Evolutionary conservation across 1,140 invertebrate genomes (phyloP).

Genomic region (Drosophila biarmipes): DNA sequence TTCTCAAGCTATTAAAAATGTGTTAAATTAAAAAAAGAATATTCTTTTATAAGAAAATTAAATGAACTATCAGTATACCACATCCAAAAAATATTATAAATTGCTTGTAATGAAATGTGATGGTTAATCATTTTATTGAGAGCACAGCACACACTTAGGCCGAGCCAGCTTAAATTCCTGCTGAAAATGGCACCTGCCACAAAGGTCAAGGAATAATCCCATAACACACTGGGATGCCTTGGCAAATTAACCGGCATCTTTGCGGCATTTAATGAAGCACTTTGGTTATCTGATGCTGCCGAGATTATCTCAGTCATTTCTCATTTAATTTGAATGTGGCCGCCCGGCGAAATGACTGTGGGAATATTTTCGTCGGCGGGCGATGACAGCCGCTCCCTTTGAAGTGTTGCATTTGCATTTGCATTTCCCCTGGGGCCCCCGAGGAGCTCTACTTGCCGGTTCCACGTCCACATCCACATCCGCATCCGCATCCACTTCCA

Average conservation of each 20-base stretch:
- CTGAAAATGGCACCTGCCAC: not conserved
- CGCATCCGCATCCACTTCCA: not conserved
- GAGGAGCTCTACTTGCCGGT: not conserved
- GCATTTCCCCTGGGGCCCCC: not conserved
- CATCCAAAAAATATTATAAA: too few relatives aligned
- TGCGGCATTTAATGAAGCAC: not conserved
- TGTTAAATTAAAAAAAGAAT: too few relatives aligned
- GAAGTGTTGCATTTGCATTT: constrained; percentile 7
- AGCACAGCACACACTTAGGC: too few relatives aligned
- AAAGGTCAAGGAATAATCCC: not conserved
- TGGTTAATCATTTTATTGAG: too few relatives aligned
- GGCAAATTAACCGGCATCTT: not conserved
- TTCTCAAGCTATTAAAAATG: too few relatives aligned
- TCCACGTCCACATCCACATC: not conserved
- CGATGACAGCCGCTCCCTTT: constrained; percentile 6
- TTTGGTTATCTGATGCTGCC: constrained; percentile 5
- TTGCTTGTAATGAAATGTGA: too few relatives aligned
- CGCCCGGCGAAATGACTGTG: constrained; percentile 1
- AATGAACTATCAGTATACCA: too few relatives aligned
- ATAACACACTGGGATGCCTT: not conserved
- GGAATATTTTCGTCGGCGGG: constrained; percentile 1
- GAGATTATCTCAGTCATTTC: constrained; percentile 6
- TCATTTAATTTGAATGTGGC: constrained; percentile 7
- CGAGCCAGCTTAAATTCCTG: too few relatives aligned
- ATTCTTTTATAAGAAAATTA: too few relatives aligned